A percentile compares a stretch with the other conserved stretches of the same genome.
These are phyloP conservation scores for Microcebus tavaratra DNA, from an alignment of 2,113 vertebrate genomes.

Conservation along the genomic window DNA sequence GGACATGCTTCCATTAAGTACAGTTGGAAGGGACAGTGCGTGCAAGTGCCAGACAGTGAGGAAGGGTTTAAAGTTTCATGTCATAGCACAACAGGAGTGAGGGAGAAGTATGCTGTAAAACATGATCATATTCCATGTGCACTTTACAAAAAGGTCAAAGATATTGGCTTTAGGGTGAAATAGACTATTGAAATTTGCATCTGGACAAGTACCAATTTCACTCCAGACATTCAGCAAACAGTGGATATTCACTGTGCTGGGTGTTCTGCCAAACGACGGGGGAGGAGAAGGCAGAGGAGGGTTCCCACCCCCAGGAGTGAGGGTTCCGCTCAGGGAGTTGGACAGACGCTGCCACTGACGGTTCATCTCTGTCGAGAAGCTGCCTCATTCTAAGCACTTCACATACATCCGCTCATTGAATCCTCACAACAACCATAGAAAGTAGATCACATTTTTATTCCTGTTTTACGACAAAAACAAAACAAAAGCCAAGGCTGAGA, in stretches of 20 bases:
- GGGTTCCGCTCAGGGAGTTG: neutral
- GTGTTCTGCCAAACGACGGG: neutral
- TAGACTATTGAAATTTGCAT: neutral
- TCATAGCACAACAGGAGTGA: neutral
- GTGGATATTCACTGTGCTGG: neutral
- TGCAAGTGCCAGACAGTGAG: neutral
- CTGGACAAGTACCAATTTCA: neutral
- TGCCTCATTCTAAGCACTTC: neutral
- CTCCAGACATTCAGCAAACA: neutral
- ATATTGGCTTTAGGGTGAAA: neutral
- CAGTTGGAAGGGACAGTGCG: neutral
- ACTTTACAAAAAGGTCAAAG: neutral
- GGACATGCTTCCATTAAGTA: neutral
- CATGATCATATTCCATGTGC: neutral
- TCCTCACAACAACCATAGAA: neutral
- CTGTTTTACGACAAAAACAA: neutral
- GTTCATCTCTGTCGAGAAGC: neutral
- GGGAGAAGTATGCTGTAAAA: neutral
- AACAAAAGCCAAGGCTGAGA: neutral
- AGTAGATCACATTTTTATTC: neutral
- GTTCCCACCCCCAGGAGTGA: neutral
- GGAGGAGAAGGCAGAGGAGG: rapidly evolving
- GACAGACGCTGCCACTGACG: rapidly evolving
- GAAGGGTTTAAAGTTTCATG: neutral
- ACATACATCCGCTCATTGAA: neutral